Evolutionary conservation across 2,113 vertebrate species (phyloP), one percentile per base, ranked within the genome.

Genomic region (Hylia prasina): DNA sequence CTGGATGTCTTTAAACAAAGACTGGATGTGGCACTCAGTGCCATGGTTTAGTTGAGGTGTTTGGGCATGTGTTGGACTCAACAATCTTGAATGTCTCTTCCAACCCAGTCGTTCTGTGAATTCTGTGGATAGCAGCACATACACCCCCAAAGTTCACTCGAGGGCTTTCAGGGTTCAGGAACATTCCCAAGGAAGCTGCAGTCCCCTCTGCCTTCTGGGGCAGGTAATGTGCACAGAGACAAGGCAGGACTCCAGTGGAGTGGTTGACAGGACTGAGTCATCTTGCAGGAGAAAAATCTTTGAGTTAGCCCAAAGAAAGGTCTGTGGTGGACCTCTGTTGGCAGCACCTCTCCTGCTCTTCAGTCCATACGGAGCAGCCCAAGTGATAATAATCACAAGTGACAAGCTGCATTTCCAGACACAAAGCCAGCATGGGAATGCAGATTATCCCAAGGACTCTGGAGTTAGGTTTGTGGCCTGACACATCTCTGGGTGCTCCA

Each of bases 301-400:
- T 6, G 30, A 35, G 37, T 28, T 47, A 33, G 31, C 6, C 28
- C 27, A 15, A 44, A 57, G n/a, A 15, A 44, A 57, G n/a, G 8
- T 31, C 9, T 5, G 2, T 31, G n/a, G 15, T 24, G 16, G 39
- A 35, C 5, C 25, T 58, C 51, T 39, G 33, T 45, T 79, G 50
- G 27, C 22, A 87, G 48, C 40, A 69, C 15, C 64, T 8, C 7
- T 64, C 31, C 63, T 60, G 9, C n/a, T 57, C 50, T 27, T 88
- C 42, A 79, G 28, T 48, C 11, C 1, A 0, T 5, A 2, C 25
- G 4, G 8, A 80, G 25, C 22, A 39, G 9, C 10, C 11, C 30
- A 28, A 42, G 53, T 3, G 35, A 19, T 5, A 31, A 42, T 8
- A 27, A 28, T 7, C 19, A 9, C 7, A 11, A 0, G 0, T 17